A percentile compares a stretch with the other conserved stretches of the same genome.
Conservation (phyloP, 1,140 invertebrate genomes). For the Procambarus clarkii region DNA sequence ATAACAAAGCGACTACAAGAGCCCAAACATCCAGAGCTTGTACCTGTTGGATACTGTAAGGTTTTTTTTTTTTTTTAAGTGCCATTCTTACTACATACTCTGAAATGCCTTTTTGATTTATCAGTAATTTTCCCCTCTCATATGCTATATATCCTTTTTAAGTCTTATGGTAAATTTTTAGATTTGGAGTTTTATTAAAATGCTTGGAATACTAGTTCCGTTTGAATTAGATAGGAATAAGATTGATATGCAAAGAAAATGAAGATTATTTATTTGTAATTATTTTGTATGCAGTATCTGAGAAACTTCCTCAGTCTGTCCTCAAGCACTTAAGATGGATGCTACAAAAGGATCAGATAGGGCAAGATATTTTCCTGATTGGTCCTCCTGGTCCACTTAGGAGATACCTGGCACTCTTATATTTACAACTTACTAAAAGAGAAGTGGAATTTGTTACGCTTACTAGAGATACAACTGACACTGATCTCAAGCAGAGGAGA, state of each 20-base stretch:
- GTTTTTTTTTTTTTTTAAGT: slow-evolving; percentile 73
- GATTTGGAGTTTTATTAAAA: slow-evolving; percentile 46
- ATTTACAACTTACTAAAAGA: slow-evolving; percentile 86
- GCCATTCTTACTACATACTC: too few species aligned
- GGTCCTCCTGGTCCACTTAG: slow-evolving; percentile 90
- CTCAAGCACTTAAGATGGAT: slow-evolving; percentile 93
- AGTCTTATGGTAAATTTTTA: slow-evolving; percentile 65
- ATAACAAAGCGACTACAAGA: slow-evolving; percentile 82
- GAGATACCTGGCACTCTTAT: slow-evolving; percentile 66
- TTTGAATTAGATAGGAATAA: background rate
- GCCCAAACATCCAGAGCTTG: slow-evolving; percentile 85
- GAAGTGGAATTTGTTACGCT: slow-evolving; percentile 96
- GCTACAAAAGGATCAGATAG: slow-evolving; percentile 93
- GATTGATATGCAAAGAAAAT: background rate
- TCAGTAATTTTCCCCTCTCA: too few species aligned
- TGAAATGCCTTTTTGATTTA: too few species aligned
- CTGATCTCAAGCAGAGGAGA: slow-evolving; percentile 95
- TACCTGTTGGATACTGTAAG: slow-evolving; percentile 90
- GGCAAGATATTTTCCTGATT: slow-evolving; percentile 96
- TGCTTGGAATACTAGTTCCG: too few species aligned
- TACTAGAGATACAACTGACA: slow-evolving; percentile 96
- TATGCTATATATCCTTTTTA: slow-evolving; percentile 33
- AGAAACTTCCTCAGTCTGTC: slow-evolving; percentile 83
- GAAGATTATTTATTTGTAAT: slow-evolving; percentile 30
- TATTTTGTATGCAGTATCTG: slow-evolving; percentile 77